These are phyloP conservation scores for Aplochiton taeniatus DNA, from an alignment of 2,797 vertebrate species.

Conservation along the genomic window DNA sequence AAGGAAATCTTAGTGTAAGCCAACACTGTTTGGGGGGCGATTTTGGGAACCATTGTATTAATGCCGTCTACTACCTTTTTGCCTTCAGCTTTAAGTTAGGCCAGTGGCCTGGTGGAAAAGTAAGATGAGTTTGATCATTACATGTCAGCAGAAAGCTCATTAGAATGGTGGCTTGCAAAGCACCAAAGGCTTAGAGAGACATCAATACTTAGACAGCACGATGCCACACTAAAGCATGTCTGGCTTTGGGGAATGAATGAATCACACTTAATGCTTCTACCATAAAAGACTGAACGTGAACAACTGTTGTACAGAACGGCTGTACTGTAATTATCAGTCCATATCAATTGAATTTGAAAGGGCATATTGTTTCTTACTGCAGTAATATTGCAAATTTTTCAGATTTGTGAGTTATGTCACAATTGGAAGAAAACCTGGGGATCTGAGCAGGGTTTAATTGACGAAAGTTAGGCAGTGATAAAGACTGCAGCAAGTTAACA, in stretches of 20 bases:
- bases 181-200: slow-evolving; percentile 32
- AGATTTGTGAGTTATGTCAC: slow-evolving; percentile 27
- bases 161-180: slow-evolving; percentile 54
- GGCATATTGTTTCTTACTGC: too few species aligned
- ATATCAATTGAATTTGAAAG: too few species aligned
- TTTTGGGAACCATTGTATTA: slow-evolving; percentile 37
- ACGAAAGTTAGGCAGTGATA: slow-evolving; percentile 42
- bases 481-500: slow-evolving; percentile 62
- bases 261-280: slow-evolving; percentile 35
- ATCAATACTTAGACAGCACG: slow-evolving; percentile 42
- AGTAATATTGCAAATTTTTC: too few species aligned
- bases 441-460: slow-evolving; percentile 31
- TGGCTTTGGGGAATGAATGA: slow-evolving; percentile 47
- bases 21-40: neutral
- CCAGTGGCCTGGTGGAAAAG: slow-evolving; percentile 24
- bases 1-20: neutral
- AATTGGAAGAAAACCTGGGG: slow-evolving; percentile 30
- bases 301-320: slow-evolving; percentile 7
- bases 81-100: slow-evolving; percentile 48
- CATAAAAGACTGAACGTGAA: slow-evolving; percentile 23
- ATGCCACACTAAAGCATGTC: slow-evolving; percentile 34
- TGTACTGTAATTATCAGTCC: too few species aligned
- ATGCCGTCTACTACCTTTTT: slow-evolving; percentile 42
- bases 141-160: slow-evolving; percentile 55
- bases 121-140: slow-evolving; percentile 57